Conservation (phyloP, 53 echinoderm and acorn worm genomes). For the Paracentrotus lividus region DNA sequence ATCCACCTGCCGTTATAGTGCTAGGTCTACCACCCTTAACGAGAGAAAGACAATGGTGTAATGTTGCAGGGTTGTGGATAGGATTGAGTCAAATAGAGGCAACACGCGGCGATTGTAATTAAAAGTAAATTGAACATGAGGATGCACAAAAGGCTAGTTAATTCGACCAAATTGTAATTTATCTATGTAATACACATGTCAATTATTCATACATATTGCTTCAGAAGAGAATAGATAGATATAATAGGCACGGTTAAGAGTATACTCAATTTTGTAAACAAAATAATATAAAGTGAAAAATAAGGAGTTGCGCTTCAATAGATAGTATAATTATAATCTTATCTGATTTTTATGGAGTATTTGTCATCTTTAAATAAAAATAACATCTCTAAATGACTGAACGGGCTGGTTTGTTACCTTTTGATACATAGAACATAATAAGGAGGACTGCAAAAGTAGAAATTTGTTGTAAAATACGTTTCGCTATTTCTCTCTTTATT, state of each 20-base stretch:
- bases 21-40: background rate
- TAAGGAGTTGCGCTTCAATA: background rate
- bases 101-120: slow-evolving; percentile 43
- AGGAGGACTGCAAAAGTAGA: background rate
- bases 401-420: background rate
- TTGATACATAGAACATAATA: background rate
- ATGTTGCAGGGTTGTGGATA: background rate
- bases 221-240: background rate
- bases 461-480: background rate
- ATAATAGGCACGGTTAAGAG: background rate
- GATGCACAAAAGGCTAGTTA: slow-evolving; percentile 12
- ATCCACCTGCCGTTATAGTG: slow-evolving; percentile 12
- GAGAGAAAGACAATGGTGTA: slow-evolving; percentile 14
- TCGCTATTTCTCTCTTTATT: background rate
- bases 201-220: background rate
- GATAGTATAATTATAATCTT: background rate
- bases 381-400: background rate
- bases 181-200: slow-evolving; percentile 12
- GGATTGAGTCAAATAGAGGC: background rate
- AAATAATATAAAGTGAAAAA: background rate
- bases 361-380: background rate
- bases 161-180: slow-evolving; percentile 14
- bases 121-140: slow-evolving; percentile 48
- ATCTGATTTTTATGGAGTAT: background rate
- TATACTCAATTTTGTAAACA: background rate